Evolutionary conservation across 2,797 vertebrate species (phyloP).

Genomic region (Sarcoramphus papa): DNA sequence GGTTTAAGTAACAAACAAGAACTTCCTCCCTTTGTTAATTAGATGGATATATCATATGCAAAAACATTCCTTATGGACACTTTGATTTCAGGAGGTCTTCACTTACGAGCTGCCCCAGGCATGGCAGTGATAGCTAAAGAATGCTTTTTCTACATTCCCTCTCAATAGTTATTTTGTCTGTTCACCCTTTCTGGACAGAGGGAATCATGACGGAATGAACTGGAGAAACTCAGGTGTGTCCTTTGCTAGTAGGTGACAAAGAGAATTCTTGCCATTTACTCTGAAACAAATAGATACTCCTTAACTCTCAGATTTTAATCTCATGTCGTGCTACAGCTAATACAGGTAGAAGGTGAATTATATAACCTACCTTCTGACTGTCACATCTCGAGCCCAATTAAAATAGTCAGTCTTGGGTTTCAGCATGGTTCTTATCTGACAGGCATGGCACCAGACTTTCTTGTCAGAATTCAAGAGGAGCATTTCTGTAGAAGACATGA

Average conservation of each 20-base stretch:
- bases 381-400: neutral
- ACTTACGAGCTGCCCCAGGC: slow-evolving; percentile 26
- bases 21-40: slow-evolving; percentile 54
- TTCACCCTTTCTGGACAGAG: neutral
- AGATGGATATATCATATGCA: slow-evolving; percentile 26
- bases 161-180: neutral
- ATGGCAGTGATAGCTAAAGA: slow-evolving; percentile 11
- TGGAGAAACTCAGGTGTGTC: neutral
- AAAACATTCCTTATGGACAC: slow-evolving; percentile 6
- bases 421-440: neutral
- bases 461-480: neutral
- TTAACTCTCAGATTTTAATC: neutral
- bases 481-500: neutral
- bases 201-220: neutral
- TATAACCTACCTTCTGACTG: neutral
- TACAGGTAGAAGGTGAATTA: neutral
- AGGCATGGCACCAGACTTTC: neutral
- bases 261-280: neutral
- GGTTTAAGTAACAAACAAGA: slow-evolving; percentile 48
- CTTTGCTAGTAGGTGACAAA: slow-evolving; percentile 28
- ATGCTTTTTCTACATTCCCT: neutral
- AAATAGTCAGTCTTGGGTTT: neutral
- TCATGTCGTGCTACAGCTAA: neutral
- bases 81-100: slow-evolving; percentile 57
- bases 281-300: neutral